Conservation (phyloP, 1,140 invertebrate species). For the Archivesica marissinica region DNA sequence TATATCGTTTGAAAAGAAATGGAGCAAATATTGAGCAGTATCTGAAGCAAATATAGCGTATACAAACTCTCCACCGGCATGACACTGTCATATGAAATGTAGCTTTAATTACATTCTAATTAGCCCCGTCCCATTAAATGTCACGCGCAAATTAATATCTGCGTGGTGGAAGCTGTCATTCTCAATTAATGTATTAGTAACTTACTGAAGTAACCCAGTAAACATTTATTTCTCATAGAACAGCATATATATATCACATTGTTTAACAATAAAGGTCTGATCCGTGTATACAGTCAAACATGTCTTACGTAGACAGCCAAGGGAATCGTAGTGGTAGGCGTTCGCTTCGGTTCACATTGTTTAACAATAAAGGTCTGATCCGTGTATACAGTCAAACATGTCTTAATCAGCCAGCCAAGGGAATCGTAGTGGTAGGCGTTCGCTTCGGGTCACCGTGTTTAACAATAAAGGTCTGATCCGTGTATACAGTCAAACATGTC, state of each 20-base stretch:
- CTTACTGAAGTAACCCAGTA: neutral
- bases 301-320: neutral
- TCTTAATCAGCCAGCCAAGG: neutral
- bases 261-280: neutral
- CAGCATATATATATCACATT: neutral
- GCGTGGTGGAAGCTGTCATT: neutral
- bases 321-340: neutral
- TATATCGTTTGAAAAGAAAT: too few species aligned
- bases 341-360: too few species aligned
- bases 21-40: neutral
- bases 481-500: too few species aligned
- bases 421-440: neutral
- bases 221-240: neutral
- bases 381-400: neutral
- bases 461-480: too few species aligned
- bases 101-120: neutral
- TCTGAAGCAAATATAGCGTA: neutral
- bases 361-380: neutral
- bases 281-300: neutral
- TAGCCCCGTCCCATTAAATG: neutral
- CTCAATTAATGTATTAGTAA: too few species aligned
- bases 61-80: neutral
- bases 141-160: neutral
- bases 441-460: too few species aligned
- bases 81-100: neutral